phyloP scores from a whole-genome alignment of 37 sponge, comb jelly and placozoan genomes.

The Geodia barretti region DNA sequence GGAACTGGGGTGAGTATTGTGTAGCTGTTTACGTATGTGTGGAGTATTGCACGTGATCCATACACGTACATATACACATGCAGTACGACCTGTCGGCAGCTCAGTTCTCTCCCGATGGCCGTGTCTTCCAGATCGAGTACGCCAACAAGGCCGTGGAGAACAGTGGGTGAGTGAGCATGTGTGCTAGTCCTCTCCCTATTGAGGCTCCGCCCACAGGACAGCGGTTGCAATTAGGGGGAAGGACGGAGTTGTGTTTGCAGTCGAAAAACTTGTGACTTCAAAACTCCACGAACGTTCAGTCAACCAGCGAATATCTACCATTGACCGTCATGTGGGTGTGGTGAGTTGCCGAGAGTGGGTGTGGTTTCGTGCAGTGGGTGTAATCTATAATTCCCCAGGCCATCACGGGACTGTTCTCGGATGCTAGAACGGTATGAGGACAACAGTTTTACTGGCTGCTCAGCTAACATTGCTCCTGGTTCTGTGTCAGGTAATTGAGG shows the following conservation, averaged over 20 bases:
- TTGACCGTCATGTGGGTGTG: slow-evolving; percentile 94
- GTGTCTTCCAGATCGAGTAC: slow-evolving; percentile 97
- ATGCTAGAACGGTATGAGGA: slow-evolving; percentile 74
- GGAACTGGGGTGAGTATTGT: slow-evolving; percentile 86
- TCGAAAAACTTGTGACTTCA: slow-evolving; percentile 92
- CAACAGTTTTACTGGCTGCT: not conserved
- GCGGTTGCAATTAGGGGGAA: slow-evolving; percentile 85
- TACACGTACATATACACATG: too few relatives aligned
- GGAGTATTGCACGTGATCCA: too few relatives aligned
- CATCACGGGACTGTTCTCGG: slow-evolving; percentile 84
- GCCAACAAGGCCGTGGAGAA: slow-evolving; percentile 94
- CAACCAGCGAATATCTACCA: slow-evolving; percentile 84
- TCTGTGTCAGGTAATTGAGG: slow-evolving; percentile 53
- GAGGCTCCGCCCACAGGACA: slow-evolving; percentile 43
- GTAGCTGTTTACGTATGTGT: not conserved
- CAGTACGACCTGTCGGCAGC: slow-evolving; percentile 96
- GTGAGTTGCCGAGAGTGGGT: too few relatives aligned
- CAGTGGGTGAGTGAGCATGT: slow-evolving; percentile 76
- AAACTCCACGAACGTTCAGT: slow-evolving; percentile 85
- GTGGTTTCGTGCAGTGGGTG: too few relatives aligned
- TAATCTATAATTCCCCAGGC: slow-evolving; percentile 42
- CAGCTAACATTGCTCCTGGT: not conserved
- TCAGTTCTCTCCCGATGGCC: slow-evolving; percentile 95
- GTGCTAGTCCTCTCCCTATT: not conserved
- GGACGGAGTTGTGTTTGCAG: slow-evolving; percentile 98